phyloP scores from a whole-genome alignment of 1,140 invertebrate genomes.

The Eueides isabella region DNA sequence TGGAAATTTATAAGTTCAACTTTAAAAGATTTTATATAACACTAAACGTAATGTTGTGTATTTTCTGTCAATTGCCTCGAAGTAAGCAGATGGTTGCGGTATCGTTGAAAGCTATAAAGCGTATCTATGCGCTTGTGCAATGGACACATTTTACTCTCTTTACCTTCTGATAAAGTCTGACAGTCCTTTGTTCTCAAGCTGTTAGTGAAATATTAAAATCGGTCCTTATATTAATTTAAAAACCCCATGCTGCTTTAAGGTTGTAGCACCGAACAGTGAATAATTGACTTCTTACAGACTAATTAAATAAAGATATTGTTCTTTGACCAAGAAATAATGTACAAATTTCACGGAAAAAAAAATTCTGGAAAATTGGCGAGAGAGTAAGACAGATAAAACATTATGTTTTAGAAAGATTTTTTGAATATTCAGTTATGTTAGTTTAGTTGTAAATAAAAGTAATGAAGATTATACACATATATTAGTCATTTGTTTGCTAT shows the following conservation, averaged over 20 bases:
- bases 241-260: conserved; percentile 37
- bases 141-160: conserved; percentile 72
- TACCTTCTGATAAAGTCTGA: conserved; percentile 64
- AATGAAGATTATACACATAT: background rate
- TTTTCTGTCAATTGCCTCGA: conserved; percentile 3
- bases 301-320: no score
- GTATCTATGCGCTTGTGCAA: conserved; percentile 57
- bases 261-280: conserved; percentile 56
- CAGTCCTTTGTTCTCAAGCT: conserved; percentile 65
- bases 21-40: background rate
- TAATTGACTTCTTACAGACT: conserved; percentile 53
- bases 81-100: conserved; percentile 53
- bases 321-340: no score
- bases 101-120: conserved; percentile 53
- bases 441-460: no score
- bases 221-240: conserved; percentile 61
- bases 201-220: conserved; percentile 70
- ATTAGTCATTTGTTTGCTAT: background rate
- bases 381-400: background rate
- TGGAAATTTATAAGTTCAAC: no score
- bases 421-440: background rate
- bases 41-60: background rate
- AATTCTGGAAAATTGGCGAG: background rate
- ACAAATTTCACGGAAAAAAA: no score
- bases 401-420: background rate